Base-by-base conservation (phyloP, 2,797 vertebrate genomes). In the Pristis pectinata region DNA sequence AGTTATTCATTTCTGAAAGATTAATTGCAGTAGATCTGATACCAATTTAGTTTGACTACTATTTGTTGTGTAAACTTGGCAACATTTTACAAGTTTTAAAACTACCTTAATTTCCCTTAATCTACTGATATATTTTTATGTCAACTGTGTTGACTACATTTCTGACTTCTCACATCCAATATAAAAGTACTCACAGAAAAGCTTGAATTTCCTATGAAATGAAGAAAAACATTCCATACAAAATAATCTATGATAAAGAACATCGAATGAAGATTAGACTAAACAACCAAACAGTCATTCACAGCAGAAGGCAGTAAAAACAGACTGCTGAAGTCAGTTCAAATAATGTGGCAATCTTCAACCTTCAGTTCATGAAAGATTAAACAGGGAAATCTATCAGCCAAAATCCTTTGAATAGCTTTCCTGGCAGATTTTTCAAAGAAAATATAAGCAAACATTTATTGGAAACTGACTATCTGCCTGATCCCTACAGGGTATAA, bases 361-460 rank as follows among this genome's bases (percentile, higher is more conserved):
- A 91, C 59, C 70, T 74, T 74, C 59, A 91, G 87, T 64, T 91
- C 87, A 67, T 91, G 59, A 91, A 91, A 91, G 87, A 91, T 91
- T 91, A 91, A 91, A 64, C 17, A 91, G 87, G 37, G 59, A 37
- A 91, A 91, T 61, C 85, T 89, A 89, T 41, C 59, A 91, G 34
- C n/a, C n/a, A 59, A 34, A 8, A 64, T 91, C 87, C n/a, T 22
- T 89, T 64, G 87, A 91, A 91, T 64, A 64, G 59, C 59, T 41
- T 91, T 91, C 87, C 59, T 64, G 19, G 34, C 87, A 41, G 17
- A 91, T 64, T 34, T 91, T 91, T 24, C 59, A 64, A 91, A 91
- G n/a, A 64, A 91, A 91, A 91, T 89, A 89, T 61, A 64, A 61
- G 61, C 17, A 91, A 64, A 91, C 34, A 91, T 61, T 41, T 64